Evolutionary conservation across 2,888 invertebrate species (phyloP).

Genomic region (Archips xylosteana): DNA sequence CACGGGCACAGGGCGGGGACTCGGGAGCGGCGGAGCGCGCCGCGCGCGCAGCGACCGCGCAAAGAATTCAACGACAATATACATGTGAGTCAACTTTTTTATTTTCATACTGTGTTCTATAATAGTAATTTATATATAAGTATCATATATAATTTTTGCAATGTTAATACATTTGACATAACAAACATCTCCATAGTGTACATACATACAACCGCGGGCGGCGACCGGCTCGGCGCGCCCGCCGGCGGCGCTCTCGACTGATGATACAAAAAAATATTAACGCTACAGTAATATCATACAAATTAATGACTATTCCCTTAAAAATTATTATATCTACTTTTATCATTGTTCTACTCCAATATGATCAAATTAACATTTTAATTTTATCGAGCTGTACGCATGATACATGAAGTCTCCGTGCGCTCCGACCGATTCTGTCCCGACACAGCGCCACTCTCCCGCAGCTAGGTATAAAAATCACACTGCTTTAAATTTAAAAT

Average conservation of each 20-base stretch:
- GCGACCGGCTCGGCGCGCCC: slow-evolving; percentile 64
- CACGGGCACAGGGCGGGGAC: slow-evolving; percentile 56
- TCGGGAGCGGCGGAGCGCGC: slow-evolving; percentile 33
- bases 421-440: slow-evolving; percentile 75
- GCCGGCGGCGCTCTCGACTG: slow-evolving; percentile 59
- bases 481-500: slow-evolving; percentile 85
- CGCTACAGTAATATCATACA: slow-evolving; percentile 86
- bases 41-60: slow-evolving; percentile 17
- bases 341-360: slow-evolving; percentile 84
- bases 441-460: slow-evolving; percentile 76
- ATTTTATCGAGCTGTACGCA: slow-evolving; percentile 73
- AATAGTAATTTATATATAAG: slow-evolving; percentile 85
- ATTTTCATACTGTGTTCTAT: slow-evolving; percentile 85
- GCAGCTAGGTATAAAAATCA: slow-evolving; percentile 83
- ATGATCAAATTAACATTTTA: slow-evolving; percentile 76
- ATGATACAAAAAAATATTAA: slow-evolving; percentile 82
- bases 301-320: slow-evolving; percentile 86
- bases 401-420: slow-evolving; percentile 73
- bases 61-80: slow-evolving; percentile 73
- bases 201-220: slow-evolving; percentile 73
- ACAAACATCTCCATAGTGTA: slow-evolving; percentile 84
- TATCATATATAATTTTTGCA: slow-evolving; percentile 85
- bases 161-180: slow-evolving; percentile 86
- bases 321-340: slow-evolving; percentile 83
- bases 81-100: slow-evolving; percentile 84